Evolutionary conservation across 2,888 invertebrate genomes (phyloP).

Genomic region (Anthophora plumipes): DNA sequence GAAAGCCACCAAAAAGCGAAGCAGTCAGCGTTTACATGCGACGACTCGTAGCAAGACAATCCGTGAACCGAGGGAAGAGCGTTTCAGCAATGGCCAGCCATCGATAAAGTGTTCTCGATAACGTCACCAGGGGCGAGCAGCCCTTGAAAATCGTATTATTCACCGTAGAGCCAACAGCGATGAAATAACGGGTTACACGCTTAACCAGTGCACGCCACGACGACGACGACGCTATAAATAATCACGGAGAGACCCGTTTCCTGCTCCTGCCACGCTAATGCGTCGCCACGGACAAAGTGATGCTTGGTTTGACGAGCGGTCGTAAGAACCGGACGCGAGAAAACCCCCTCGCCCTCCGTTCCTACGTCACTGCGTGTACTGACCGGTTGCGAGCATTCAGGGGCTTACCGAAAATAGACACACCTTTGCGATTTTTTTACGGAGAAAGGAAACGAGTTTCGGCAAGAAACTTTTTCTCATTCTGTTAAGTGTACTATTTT

Average conservation of each 20-base stretch:
- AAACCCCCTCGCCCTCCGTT: constrained; percentile 1
- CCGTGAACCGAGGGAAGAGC: background rate
- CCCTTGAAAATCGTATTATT: constrained; percentile 45
- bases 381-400: background rate
- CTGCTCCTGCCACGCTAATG: constrained; percentile 33
- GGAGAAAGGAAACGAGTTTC: too few species aligned
- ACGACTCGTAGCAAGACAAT: background rate
- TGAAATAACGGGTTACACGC: constrained; percentile 49
- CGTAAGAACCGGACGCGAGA: constrained; percentile 36
- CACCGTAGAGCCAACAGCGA: constrained; percentile 21
- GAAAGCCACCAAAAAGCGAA: too few species aligned
- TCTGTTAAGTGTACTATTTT: too few species aligned
- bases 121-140: constrained; percentile 23
- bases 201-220: constrained; percentile 44
- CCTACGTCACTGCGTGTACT: background rate
- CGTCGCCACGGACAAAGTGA: constrained; percentile 46
- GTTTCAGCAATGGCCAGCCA: background rate
- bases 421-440: too few species aligned
- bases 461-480: too few species aligned
- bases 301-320: constrained; percentile 37
- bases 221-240: constrained; percentile 48
- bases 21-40: too few species aligned
- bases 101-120: constrained; percentile 39
- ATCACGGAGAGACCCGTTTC: constrained; percentile 45
- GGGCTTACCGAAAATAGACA: too few species aligned